Percentiles rank a stretch among this genome's conserved stretches.
Conservation (phyloP, 2,888 invertebrate species). For the Hermodice carunculata region DNA sequence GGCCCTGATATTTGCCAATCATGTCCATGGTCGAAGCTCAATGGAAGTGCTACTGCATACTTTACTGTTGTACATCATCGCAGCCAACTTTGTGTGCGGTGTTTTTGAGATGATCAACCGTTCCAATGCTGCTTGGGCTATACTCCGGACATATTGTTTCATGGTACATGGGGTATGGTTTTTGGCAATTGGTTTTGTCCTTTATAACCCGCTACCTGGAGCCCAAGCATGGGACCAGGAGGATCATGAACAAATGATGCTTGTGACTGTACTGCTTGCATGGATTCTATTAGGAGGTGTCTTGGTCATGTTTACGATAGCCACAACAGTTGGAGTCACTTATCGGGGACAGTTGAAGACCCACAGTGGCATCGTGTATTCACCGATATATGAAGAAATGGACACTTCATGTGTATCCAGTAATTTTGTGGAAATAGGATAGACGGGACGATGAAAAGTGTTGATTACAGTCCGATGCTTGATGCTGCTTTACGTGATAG, state of each 20-base stretch:
- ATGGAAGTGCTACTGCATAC: slow-evolving; percentile 70
- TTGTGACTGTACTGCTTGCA: slow-evolving; percentile 68
- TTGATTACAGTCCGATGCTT: no score
- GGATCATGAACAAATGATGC: slow-evolving; percentile 70
- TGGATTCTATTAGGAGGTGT: slow-evolving; percentile 62
- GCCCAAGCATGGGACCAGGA: slow-evolving; percentile 63
- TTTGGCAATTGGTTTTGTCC: slow-evolving; percentile 71
- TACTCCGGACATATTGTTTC: slow-evolving; percentile 68
- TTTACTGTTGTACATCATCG: slow-evolving; percentile 69
- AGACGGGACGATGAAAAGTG: no score
- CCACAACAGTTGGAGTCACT: no score
- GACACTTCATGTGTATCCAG: no score
- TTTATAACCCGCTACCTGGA: slow-evolving; percentile 69
- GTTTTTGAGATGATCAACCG: slow-evolving; percentile 68
- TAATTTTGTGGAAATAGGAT: no score
- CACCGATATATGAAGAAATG: no score
- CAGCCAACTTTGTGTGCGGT: slow-evolving; percentile 57
- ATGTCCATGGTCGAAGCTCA: slow-evolving; percentile 70
- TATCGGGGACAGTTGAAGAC: no score
- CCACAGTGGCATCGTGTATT: no score
- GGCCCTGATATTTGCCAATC: slow-evolving; percentile 71
- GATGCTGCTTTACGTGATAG: no score
- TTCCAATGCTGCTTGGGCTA: slow-evolving; percentile 62
- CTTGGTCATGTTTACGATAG: slow-evolving; percentile 51
- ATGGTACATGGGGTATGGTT: slow-evolving; percentile 74